These are phyloP conservation scores for Drosophila austrosaltans DNA, from an alignment of 2,888 invertebrate species.

Conservation along the genomic window DNA sequence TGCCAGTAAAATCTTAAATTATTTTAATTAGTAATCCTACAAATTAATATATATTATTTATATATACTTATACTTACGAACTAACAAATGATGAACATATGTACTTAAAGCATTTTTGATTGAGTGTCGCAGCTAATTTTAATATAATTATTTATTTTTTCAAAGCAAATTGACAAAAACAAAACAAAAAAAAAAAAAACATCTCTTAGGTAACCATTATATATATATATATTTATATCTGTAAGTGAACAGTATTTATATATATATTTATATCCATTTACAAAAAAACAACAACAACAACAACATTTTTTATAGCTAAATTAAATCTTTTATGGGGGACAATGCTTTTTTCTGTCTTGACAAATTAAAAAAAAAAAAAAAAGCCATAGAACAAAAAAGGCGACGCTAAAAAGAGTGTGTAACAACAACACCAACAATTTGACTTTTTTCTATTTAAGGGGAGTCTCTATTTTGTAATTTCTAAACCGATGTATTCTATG, in stretches of 20 bases:
- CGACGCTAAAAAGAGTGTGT: constrained; percentile 20
- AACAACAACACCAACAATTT: constrained; percentile 38
- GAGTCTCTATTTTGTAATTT: constrained; percentile 7
- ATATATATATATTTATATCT: constrained; percentile 66
- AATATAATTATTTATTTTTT: constrained; percentile 52
- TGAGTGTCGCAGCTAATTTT: constrained; percentile 48
- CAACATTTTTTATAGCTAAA: constrained; percentile 69
- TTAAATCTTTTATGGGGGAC: constrained; percentile 62
- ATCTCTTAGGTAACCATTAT: constrained; percentile 66
- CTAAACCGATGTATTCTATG: constrained; percentile 5
- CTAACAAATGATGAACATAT: constrained; percentile 52
- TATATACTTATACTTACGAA: constrained; percentile 3
- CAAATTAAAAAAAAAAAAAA: constrained; percentile 32
- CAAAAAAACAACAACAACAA: constrained; percentile 48
- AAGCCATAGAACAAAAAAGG: constrained; percentile 9
- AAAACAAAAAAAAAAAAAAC: constrained; percentile 26
- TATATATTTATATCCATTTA: constrained; percentile 71
- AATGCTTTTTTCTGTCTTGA: constrained; percentile 73
- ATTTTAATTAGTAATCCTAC: constrained; percentile 25
- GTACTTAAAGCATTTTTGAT: constrained; percentile 69
- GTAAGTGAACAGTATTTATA: constrained; percentile 79
- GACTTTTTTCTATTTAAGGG: constrained; percentile 20
- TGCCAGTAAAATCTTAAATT: constrained; percentile 35
- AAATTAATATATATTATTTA: background rate
- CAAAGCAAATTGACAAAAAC: constrained; percentile 32